Conservation (phyloP, 2,797 vertebrate genomes). For the Coendou prehensilis region DNA sequence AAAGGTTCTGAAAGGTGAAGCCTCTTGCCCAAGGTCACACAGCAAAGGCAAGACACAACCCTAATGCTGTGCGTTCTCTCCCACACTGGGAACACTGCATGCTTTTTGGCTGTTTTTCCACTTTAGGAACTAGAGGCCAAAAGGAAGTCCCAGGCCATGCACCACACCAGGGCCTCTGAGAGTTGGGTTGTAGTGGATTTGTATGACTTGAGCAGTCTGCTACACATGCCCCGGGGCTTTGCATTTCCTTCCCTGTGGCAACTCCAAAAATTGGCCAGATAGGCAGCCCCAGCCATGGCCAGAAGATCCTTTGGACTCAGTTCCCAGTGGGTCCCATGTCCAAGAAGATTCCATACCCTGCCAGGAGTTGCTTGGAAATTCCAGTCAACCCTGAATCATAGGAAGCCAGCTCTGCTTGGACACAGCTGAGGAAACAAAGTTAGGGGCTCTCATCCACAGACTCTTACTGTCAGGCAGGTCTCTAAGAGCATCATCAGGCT, state of each 20-base stretch:
- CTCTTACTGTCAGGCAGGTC: background rate
- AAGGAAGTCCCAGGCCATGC: background rate
- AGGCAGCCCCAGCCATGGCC: background rate
- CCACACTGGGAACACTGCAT: background rate
- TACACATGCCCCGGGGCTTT: background rate
- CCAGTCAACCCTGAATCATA: background rate
- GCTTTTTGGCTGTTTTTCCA: background rate
- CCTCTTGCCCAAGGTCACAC: background rate
- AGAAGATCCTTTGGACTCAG: background rate
- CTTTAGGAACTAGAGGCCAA: background rate
- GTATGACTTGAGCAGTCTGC: background rate
- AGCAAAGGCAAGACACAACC: rapidly evolving
- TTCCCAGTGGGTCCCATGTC: background rate
- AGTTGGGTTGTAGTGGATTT: background rate
- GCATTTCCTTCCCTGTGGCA: rapidly evolving
- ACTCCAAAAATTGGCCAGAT: background rate
- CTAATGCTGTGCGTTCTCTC: background rate
- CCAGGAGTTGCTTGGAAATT: background rate
- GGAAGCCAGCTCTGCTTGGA: background rate
- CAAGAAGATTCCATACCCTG: background rate
- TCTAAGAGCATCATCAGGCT: background rate
- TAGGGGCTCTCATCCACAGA: background rate
- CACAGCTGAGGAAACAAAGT: background rate
- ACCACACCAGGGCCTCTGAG: background rate
- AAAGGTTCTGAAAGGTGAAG: background rate